Percentiles rank a stretch among this genome's conserved stretches.
These are phyloP conservation scores for Atta cephalotes DNA, from an alignment of 1,140 invertebrate species.

Conservation along the genomic window DNA sequence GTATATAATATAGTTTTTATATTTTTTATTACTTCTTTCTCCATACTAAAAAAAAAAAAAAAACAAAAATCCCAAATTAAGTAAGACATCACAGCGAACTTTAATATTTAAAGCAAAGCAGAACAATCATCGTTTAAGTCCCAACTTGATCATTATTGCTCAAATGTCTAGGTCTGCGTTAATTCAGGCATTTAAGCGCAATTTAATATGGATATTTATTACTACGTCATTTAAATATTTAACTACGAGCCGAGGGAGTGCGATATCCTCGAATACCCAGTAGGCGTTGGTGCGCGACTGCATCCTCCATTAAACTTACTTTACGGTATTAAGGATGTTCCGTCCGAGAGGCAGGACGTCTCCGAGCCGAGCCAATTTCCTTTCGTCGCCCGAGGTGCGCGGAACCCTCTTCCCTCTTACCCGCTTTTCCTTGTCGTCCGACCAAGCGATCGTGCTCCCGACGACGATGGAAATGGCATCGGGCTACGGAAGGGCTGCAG, in stretches of 20 bases:
- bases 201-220: conserved; percentile 52
- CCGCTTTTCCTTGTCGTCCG: neutral
- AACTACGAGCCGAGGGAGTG: conserved; percentile 14
- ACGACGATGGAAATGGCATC: conserved; percentile 60
- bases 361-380: conserved; percentile 64
- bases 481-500: conserved; percentile 64
- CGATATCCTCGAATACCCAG: conserved; percentile 2
- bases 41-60: neutral
- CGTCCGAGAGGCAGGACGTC: conserved; percentile 46
- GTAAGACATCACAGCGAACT: neutral
- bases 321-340: conserved; percentile 59
- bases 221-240: neutral
- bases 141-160: conserved; percentile 19
- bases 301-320: conserved; percentile 47
- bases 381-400: conserved; percentile 50
- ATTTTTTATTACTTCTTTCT: neutral
- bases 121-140: neutral
- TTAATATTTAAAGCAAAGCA: neutral
- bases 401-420: neutral
- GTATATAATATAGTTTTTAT: neutral
- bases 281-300: conserved; percentile 14
- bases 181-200: conserved; percentile 6
- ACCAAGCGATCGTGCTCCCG: conserved; percentile 11
- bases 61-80: neutral
- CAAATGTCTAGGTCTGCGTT: neutral